Conservation (phyloP, 1,140 invertebrate genomes). For the Parapsyche elsis region DNA sequence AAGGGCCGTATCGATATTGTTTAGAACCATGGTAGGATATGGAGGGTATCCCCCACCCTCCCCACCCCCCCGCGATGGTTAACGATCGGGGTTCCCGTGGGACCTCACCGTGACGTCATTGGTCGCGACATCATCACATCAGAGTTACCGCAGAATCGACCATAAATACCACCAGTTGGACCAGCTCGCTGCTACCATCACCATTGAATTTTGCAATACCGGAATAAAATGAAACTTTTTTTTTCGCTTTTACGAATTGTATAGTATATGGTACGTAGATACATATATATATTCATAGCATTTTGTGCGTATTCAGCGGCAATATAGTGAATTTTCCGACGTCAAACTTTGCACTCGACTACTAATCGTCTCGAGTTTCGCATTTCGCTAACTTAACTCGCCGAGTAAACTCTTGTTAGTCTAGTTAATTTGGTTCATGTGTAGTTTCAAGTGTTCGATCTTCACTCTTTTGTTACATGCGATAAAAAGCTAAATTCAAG, state of each 20-base stretch:
- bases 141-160: neutral
- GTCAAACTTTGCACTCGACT: conserved; percentile 17
- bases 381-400: neutral
- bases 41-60: neutral
- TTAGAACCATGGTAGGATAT: neutral
- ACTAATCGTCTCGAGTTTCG: conserved; percentile 17
- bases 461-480: too few species aligned
- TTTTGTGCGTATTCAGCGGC: neutral
- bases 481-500: too few species aligned
- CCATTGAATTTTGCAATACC: too few species aligned
- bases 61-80: neutral
- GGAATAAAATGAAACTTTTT: neutral
- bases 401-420: neutral
- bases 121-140: neutral
- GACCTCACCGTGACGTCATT: neutral
- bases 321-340: conserved; percentile 11
- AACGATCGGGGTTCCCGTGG: neutral
- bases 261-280: neutral
- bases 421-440: neutral
- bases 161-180: neutral
- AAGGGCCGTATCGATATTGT: conserved; percentile 8
- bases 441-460: neutral
- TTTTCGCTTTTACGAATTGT: neutral
- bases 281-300: neutral
- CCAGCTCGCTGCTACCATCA: neutral